Base-by-base conservation (phyloP, 2,797 vertebrate genomes). In the Cyclura pinguis region DNA sequence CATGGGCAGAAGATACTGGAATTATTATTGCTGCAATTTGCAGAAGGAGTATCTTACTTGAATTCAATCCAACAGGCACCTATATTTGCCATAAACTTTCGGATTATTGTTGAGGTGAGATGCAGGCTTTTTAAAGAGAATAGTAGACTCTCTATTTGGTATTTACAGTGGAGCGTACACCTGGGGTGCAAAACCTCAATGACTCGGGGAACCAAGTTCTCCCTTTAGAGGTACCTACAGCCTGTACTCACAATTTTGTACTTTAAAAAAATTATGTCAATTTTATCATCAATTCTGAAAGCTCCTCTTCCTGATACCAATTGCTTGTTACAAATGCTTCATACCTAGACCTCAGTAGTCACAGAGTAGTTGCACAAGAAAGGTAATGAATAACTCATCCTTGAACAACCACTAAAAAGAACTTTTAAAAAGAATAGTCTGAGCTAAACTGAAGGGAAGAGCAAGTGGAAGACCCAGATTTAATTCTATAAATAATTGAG, bases 1-100 rank as follows among this genome's bases (percentile, higher is more conserved):
- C 90, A 82, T 92, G 90, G 0, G 86, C 92, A 94, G 94, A 89
- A 95, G 95, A 88, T 92, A 80, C 89, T 62, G 0, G 82, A 80
- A 86, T 74, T 82, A 62, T 83, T 90, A 88, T 90, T 94, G 38
- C 89, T 89, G 42, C 0, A 22, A 84, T 55, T 73, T 27, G 76
- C 2, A 74, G 42, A 84, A 5, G 83, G 80, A 67, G 87, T 84
- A 90, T 47, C 72, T 9, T 24, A 55, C 42, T 42, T 78, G 50
- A 83, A 86, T 82, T 74, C 57, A 86, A 52, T 77, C 59, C 85
- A 90, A 55, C 72, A 18, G 83, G 29, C 24, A 84, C 59, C 73
- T 67, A 35, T 32, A 10, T 52, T 57, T 69, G 27, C 72, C 55
- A 59, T 77, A 35, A 64, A 0, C 12, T 22, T 32, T 1, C 0